Conservation (phyloP, 2,113 vertebrate genomes). For the Sialia sialis region DNA sequence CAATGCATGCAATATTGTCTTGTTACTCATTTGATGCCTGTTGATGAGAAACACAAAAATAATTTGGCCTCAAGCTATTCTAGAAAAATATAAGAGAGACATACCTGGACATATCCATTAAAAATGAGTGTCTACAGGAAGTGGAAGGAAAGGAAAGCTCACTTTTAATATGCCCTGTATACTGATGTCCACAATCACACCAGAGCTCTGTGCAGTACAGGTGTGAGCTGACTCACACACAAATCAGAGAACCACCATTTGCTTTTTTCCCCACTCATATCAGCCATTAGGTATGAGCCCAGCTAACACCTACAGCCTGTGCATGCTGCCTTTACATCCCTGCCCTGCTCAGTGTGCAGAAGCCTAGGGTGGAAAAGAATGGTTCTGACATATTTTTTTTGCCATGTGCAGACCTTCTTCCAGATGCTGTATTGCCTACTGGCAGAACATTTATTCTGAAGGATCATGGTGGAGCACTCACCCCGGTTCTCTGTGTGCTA, state of each 20-base stretch:
- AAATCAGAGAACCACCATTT: not conserved
- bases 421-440: not conserved
- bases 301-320: accelerated
- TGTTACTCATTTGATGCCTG: not conserved
- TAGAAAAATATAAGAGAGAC: not conserved
- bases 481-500: not conserved
- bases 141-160: not conserved
- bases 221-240: not conserved
- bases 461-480: not conserved
- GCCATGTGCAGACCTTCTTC: not conserved
- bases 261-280: not conserved
- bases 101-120: not conserved
- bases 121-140: not conserved
- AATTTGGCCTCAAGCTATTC: not conserved
- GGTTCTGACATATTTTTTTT: not conserved
- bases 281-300: not conserved
- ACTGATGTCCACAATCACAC: not conserved
- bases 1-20: not conserved
- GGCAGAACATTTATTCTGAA: not conserved
- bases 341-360: not conserved
- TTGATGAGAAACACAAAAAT: not conserved
- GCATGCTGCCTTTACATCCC: not conserved
- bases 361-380: not conserved
- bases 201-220: not conserved
- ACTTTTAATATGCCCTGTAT: not conserved